Base-by-base conservation (phyloP, 2,888 invertebrate genomes). In the Mongoloraphidia duomilia region DNA sequence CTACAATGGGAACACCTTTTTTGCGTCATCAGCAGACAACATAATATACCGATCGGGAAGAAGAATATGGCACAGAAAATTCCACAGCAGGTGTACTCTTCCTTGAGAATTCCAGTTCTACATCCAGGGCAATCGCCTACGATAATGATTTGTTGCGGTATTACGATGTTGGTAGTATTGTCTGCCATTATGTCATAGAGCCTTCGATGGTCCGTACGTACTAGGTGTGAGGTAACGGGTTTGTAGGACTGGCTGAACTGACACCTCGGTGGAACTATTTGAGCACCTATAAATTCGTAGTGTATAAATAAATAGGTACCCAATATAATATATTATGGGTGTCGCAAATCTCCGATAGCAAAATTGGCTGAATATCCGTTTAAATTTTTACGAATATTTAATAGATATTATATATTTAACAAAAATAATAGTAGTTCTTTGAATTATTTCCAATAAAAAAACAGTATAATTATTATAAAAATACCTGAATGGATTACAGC, bases 111-210 rank as follows among this genome's bases (percentile, higher is more conserved):
- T 12, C 92, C 93, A 51, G 90, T 87, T 56, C 91, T 74, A 62
- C 92, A 93, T 2, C 87, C 85, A 2, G 92, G 92, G 65, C 92
- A 93, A 3, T 84, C 88, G 1, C 90, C 90, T 1, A 92, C 82
- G 0, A 89, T 71, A 53, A 91, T 82, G 37, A 91, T 86, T 53
- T 87, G 82, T 4, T 82, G 80, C 45, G 81, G 78, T 53, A 83
- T 77, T 50, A 81, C 75, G 26, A 83, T 74, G 44, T 70, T 64
- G 5, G 74, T 75, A 5, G 68, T 64, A 1, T 66, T 63, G 34
- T 65, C 61, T 10, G 64, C 57, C n/a, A n/a, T n/a, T n/a, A n/a
- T n/a, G n/a, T n/a, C 35, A 72, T 67, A 2, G 82, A 74, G 13
- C 80, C 78, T 80, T 80, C 35, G 75, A 72, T 0, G 77, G 75